These are phyloP conservation scores for Enteromius radiatus DNA, from an alignment of 2,797 vertebrate genomes.

Conservation along the genomic window DNA sequence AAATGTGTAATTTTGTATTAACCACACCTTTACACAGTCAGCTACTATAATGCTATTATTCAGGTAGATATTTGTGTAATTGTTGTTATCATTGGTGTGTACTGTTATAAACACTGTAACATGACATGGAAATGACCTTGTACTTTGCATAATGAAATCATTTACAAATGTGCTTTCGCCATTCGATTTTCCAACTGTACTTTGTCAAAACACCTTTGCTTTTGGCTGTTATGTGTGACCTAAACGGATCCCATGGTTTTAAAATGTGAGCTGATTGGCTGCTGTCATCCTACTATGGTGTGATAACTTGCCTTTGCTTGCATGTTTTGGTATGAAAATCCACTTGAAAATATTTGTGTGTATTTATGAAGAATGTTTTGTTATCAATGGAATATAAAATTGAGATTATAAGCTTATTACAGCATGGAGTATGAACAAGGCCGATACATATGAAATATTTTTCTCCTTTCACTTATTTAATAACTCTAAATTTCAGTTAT, in stretches of 20 bases:
- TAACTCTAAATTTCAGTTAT: background rate
- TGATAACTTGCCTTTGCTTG: constrained; percentile 63
- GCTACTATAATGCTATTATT: constrained; percentile 6
- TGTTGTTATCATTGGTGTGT: constrained; percentile 12
- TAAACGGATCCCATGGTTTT: constrained; percentile 47
- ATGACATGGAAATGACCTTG: constrained; percentile 19
- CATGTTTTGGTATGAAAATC: constrained; percentile 70
- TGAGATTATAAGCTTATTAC: background rate
- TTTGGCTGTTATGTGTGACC: constrained; percentile 19
- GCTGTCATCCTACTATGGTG: constrained; percentile 59
- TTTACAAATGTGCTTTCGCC: constrained; percentile 19
- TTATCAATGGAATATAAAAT: constrained; percentile 56
- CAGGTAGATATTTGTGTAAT: constrained; percentile 29
- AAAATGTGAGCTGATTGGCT: constrained; percentile 64
- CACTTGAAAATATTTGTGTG: constrained; percentile 61
- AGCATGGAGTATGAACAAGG: constrained; percentile 21
- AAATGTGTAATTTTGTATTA: constrained; percentile 31
- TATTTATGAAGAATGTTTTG: constrained; percentile 65
- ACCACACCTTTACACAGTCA: constrained; percentile 17
- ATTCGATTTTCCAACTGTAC: background rate
- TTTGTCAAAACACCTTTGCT: constrained; percentile 50
- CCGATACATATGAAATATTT: constrained; percentile 4
- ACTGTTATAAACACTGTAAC: constrained; percentile 19
- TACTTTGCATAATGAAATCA: constrained; percentile 15
- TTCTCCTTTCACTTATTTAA: constrained; percentile 22